Conservation (phyloP, 1,140 invertebrate species). For the Drosophila bifasciata region DNA sequence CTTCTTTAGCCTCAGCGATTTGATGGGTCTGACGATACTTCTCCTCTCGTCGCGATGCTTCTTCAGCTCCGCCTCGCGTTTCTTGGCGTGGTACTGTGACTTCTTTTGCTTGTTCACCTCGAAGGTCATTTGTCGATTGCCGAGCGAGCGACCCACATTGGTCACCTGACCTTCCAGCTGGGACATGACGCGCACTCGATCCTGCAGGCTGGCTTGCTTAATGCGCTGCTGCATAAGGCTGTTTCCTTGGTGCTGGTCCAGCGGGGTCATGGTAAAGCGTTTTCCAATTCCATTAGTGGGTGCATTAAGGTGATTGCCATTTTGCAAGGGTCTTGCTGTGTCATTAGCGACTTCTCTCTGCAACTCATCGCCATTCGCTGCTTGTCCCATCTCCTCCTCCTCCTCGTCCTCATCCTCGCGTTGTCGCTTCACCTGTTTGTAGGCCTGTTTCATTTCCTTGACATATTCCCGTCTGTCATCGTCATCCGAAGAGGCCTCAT, state of each 20-base stretch:
- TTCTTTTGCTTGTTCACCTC: constrained; percentile 85
- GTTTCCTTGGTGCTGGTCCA: constrained; percentile 46
- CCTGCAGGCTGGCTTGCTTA: constrained; percentile 88
- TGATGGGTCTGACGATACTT: constrained; percentile 88
- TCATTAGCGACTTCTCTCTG: constrained; percentile 18
- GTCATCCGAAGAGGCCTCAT: constrained; percentile 89
- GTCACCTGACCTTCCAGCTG: constrained; percentile 85
- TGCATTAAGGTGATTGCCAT: constrained; percentile 23
- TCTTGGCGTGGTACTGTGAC: constrained; percentile 83
- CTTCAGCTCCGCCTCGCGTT: constrained; percentile 85
- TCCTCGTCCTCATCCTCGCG: constrained; percentile 82
- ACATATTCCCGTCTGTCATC: constrained; percentile 92
- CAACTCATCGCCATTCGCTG: not conserved
- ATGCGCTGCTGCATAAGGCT: constrained; percentile 71
- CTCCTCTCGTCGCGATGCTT: constrained; percentile 90
- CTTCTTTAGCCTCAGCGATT: constrained; percentile 76
- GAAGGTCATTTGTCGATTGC: constrained; percentile 93
- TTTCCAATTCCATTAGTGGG: constrained; percentile 24
- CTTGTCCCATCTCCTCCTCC: constrained; percentile 20
- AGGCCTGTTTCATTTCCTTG: constrained; percentile 92
- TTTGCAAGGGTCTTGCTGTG: constrained; percentile 30
- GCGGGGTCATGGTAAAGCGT: constrained; percentile 50
- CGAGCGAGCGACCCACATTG: constrained; percentile 86
- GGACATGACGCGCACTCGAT: constrained; percentile 87
- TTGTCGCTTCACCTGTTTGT: constrained; percentile 85